These are phyloP conservation scores for Alectura lathami DNA, from an alignment of 2,113 vertebrate genomes.

Conservation along the genomic window DNA sequence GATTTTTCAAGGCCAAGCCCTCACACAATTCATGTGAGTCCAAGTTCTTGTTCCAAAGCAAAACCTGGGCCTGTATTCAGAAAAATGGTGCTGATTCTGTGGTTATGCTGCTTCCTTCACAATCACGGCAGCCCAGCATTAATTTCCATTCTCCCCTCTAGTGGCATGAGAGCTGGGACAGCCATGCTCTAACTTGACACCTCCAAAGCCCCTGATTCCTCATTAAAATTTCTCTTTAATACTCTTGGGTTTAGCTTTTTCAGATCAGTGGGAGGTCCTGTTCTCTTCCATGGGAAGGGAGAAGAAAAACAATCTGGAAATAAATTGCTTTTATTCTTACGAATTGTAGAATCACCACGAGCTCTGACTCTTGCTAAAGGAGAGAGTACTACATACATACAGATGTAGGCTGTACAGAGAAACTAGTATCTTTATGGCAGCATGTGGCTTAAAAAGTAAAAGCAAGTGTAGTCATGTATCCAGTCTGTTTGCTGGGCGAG, in stretches of 20 bases:
- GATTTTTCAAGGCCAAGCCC: conserved; percentile 54
- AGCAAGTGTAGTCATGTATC: neutral
- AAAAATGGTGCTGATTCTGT: conserved; percentile 53
- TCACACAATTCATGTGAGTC: conserved; percentile 46
- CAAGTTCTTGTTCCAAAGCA: conserved; percentile 65
- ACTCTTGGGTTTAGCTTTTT: conserved; percentile 4
- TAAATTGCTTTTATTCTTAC: conserved; percentile 4
- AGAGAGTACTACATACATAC: neutral
- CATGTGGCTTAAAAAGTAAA: neutral
- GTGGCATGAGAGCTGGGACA: conserved; percentile 17
- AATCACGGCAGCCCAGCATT: conserved; percentile 27
- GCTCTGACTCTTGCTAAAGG: neutral
- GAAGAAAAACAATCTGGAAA: conserved; percentile 48
- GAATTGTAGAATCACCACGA: conserved; percentile 7
- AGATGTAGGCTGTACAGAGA: neutral
- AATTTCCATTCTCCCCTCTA: conserved; percentile 40
- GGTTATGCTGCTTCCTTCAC: conserved; percentile 45
- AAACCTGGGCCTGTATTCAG: conserved; percentile 42
- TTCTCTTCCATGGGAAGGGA: conserved; percentile 31
- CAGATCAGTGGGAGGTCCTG: conserved; percentile 18
- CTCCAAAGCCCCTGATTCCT: neutral
- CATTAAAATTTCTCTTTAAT: conserved; percentile 32
- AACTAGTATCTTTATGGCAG: neutral
- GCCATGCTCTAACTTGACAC: neutral
- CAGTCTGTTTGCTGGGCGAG: neutral